A percentile compares a stretch with the other conserved stretches of the same genome.
phyloP scores from a whole-genome alignment of 2,888 invertebrate genomes.

The Gastrophysa polygoni region DNA sequence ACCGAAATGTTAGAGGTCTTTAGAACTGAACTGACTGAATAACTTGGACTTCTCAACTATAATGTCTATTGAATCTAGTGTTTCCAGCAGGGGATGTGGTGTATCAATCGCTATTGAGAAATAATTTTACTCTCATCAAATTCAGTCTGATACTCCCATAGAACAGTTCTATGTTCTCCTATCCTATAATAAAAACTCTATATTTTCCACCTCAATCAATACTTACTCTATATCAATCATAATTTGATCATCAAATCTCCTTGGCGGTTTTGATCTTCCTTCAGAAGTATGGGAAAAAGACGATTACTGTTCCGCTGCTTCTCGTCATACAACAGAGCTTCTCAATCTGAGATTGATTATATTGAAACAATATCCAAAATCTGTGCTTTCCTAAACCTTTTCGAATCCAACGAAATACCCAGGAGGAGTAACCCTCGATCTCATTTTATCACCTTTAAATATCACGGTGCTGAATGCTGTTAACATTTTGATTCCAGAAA shows the following conservation, averaged over 20 bases:
- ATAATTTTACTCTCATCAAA: no score
- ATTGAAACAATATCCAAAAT: conserved; percentile 13
- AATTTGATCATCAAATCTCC: conserved; percentile 11
- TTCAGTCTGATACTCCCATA: conserved; percentile 14
- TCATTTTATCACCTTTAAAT: conserved; percentile 10
- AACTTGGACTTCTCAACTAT: no score
- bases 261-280: conserved; percentile 8
- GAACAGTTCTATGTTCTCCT: conserved; percentile 7
- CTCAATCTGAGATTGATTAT: conserved; percentile 6
- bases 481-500: conserved; percentile 11
- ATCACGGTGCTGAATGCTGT: no score
- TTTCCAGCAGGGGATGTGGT: conserved; percentile 1
- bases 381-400: conserved; percentile 11
- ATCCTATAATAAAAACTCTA: no score
- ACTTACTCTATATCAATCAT: conserved; percentile 10
- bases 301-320: conserved; percentile 16
- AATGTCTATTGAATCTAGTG: no score
- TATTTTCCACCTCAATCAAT: no score
- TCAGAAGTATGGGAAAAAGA: conserved; percentile 14
- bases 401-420: conserved; percentile 2
- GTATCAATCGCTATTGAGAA: conserved; percentile 1
- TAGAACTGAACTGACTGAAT: not conserved
- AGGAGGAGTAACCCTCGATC: conserved; percentile 9
- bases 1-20: no score
- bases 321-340: conserved; percentile 8